Evolutionary conservation across 2,888 invertebrate genomes (phyloP).

Genomic region (Herminia tarsipennalis): DNA sequence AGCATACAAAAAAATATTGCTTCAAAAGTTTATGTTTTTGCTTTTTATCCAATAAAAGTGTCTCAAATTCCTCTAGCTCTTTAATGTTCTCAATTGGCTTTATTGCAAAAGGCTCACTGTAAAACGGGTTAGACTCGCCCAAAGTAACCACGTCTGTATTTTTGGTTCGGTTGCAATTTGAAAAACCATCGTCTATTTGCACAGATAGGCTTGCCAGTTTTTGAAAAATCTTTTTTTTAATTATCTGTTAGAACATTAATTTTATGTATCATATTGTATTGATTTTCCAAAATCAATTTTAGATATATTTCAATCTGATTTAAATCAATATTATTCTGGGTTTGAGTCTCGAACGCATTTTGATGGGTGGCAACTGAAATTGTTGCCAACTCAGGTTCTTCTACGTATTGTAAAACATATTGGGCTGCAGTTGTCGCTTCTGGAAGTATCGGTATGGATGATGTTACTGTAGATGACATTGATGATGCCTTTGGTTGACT

Average conservation of each 20-base stretch:
- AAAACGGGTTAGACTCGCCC: slow-evolving; percentile 13
- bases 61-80: slow-evolving; percentile 22
- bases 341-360: neutral
- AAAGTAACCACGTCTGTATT: slow-evolving; percentile 16
- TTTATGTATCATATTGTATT: slow-evolving; percentile 15
- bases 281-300: slow-evolving; percentile 14
- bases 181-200: slow-evolving; percentile 17
- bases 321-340: neutral
- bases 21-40: slow-evolving; percentile 14
- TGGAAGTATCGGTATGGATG: too few relatives aligned
- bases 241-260: slow-evolving; percentile 9
- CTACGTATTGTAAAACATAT: too few relatives aligned
- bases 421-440: too few relatives aligned
- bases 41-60: slow-evolving; percentile 12
- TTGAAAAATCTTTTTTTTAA: slow-evolving; percentile 8
- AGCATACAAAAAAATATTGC: slow-evolving; percentile 12
- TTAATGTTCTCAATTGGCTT: slow-evolving; percentile 15
- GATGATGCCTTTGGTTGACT: too few relatives aligned
- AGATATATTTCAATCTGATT: slow-evolving; percentile 1
- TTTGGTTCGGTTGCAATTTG: slow-evolving; percentile 9
- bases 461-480: too few relatives aligned
- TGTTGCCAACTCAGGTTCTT: too few relatives aligned
- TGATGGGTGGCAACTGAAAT: too few relatives aligned
- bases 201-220: slow-evolving; percentile 19
- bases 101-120: slow-evolving; percentile 16